These are phyloP conservation scores for Drosophila tanythrix DNA, from an alignment of 2,888 invertebrate genomes.

Conservation along the genomic window DNA sequence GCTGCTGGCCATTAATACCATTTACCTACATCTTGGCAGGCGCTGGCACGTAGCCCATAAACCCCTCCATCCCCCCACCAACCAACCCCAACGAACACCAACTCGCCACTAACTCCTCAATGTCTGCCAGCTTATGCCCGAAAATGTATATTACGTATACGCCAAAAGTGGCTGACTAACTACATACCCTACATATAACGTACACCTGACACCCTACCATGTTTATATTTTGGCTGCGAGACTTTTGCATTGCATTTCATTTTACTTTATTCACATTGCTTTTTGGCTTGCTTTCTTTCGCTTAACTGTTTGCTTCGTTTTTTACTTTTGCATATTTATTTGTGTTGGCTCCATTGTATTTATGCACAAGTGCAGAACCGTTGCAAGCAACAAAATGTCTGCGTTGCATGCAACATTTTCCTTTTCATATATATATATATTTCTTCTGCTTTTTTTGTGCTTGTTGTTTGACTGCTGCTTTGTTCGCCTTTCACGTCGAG, in stretches of 20 bases:
- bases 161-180: conserved; percentile 70
- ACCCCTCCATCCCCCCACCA: not conserved
- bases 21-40: conserved; percentile 61
- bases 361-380: conserved; percentile 77
- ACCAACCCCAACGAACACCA: not conserved
- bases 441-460: conserved; percentile 6
- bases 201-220: conserved; percentile 5
- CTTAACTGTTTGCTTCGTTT: conserved; percentile 6
- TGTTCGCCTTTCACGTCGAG: conserved; percentile 37
- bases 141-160: conserved; percentile 73
- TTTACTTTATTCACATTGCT: conserved; percentile 58
- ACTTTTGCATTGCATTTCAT: conserved; percentile 67
- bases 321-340: conserved; percentile 20
- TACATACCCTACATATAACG: conserved; percentile 15
- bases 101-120: not conserved
- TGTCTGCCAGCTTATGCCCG: conserved; percentile 33
- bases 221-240: conserved; percentile 29
- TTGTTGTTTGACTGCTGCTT: conserved; percentile 23
- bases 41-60: conserved; percentile 57
- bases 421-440: conserved; percentile 17
- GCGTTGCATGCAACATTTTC: conserved; percentile 60
- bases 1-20: conserved; percentile 71
- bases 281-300: conserved; percentile 12
- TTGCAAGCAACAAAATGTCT: conserved; percentile 61
- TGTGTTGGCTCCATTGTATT: conserved; percentile 54